phyloP scores from a whole-genome alignment of 2,888 invertebrate genomes.

The Odontocerum albicorne region DNA sequence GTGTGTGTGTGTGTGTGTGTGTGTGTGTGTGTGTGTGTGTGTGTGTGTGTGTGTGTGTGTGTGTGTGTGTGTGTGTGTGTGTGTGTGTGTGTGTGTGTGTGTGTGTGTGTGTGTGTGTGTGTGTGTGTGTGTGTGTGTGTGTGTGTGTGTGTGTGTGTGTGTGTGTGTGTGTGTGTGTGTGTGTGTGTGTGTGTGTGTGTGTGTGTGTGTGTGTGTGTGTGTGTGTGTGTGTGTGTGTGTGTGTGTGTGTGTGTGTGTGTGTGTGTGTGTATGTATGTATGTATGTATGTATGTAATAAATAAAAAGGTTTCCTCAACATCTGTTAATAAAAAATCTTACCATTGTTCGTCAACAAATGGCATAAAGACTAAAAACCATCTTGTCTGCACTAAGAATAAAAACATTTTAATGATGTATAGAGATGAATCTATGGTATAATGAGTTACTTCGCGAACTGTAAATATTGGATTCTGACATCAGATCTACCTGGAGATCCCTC shows the following conservation, averaged over 20 bases:
- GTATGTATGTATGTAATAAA: too few species aligned
- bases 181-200: conserved; percentile 6
- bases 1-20: neutral
- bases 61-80: conserved; percentile 4
- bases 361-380: too few species aligned
- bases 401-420: too few species aligned
- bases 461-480: too few species aligned
- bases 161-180: conserved; percentile 6
- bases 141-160: conserved; percentile 6
- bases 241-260: conserved; percentile 4
- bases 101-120: conserved; percentile 2
- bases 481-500: too few species aligned
- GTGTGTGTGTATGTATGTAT: conserved; percentile 6
- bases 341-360: too few species aligned
- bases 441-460: too few species aligned
- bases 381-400: too few species aligned
- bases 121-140: conserved; percentile 6
- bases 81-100: conserved; percentile 3
- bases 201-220: conserved; percentile 6
- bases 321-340: too few species aligned
- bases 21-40: neutral
- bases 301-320: too few species aligned
- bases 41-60: neutral
- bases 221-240: conserved; percentile 6
- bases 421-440: too few species aligned